Percentiles rank a stretch among this genome's conserved stretches.
phyloP scores from a whole-genome alignment of 2,888 invertebrate species.

The Drosophila percnosoma region DNA sequence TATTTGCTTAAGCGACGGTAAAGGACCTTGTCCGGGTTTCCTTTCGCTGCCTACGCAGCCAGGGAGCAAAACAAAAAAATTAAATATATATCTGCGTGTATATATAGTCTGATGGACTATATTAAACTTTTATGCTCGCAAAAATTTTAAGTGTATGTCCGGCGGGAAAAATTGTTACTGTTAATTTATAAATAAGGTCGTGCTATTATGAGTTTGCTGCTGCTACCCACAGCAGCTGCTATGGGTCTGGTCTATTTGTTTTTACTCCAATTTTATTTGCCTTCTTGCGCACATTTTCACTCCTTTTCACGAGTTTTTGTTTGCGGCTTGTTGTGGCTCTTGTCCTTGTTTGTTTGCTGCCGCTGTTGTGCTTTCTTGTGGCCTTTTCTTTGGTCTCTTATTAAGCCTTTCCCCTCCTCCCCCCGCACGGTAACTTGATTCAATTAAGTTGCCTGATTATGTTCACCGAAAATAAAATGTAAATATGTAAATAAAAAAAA shows the following conservation, averaged over 20 bases:
- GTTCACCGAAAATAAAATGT: conserved; percentile 56
- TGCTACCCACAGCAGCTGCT: conserved; percentile 29
- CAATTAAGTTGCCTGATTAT: conserved; percentile 75
- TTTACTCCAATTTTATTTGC: conserved; percentile 74
- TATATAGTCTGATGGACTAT: conserved; percentile 28
- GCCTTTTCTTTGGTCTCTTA: conserved; percentile 58
- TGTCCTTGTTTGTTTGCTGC: conserved; percentile 11
- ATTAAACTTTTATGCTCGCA: conserved; percentile 67
- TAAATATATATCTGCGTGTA: not conserved
- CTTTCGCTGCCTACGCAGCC: conserved; percentile 44
- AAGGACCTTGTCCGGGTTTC: conserved; percentile 64
- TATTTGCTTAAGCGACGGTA: conserved; percentile 77
- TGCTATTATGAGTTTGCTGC: conserved; percentile 46
- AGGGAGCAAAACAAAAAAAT: conserved; percentile 22
- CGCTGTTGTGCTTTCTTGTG: conserved; percentile 21
- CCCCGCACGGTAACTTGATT: conserved; percentile 54
- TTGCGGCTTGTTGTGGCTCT: conserved; percentile 34
- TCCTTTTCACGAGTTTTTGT: conserved; percentile 53
- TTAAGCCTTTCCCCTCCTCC: conserved; percentile 28
- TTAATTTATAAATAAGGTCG: conserved; percentile 78
- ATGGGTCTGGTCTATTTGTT: conserved; percentile 58
- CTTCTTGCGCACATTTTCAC: conserved; percentile 67
- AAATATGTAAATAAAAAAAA: conserved; percentile 12
- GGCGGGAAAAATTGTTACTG: conserved; percentile 75
- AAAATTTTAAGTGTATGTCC: conserved; percentile 76